Percentiles rank a stretch among this genome's conserved stretches.
Evolutionary conservation across 2,113 vertebrate genomes (phyloP).

Genomic region (Meleagris gallopavo): DNA sequence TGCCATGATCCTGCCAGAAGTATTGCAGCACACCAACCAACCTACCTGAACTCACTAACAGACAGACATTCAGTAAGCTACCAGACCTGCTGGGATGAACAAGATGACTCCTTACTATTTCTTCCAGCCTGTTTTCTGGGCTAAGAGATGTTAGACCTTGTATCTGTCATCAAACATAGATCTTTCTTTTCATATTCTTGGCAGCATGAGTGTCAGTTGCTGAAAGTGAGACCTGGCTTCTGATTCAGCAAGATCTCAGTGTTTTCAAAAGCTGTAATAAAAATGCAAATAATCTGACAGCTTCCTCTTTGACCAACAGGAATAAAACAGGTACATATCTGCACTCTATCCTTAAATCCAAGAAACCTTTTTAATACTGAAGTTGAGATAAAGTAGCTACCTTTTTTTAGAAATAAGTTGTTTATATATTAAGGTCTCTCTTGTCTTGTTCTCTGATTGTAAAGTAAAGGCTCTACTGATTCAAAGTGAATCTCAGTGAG

Average conservation of each 20-base stretch:
- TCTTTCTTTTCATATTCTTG: not conserved
- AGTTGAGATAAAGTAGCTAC: not conserved
- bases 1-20: conserved; percentile 21
- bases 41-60: not conserved
- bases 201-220: not conserved
- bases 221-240: not conserved
- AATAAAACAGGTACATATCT: not conserved
- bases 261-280: not conserved
- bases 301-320: not conserved
- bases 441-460: not conserved
- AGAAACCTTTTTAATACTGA: not conserved
- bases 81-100: not conserved
- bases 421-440: not conserved
- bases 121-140: not conserved
- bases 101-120: not conserved
- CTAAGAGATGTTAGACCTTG: not conserved
- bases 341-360: not conserved
- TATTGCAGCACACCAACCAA: conserved; percentile 8
- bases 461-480: not conserved
- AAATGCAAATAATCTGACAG: not conserved
- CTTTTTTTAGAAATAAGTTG: not conserved
- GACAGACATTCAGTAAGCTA: not conserved
- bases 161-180: not conserved
- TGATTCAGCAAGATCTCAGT: not conserved
- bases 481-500: not conserved